Conservation (phyloP, 2,797 vertebrate genomes). For the Crenuchus spilurus region DNA sequence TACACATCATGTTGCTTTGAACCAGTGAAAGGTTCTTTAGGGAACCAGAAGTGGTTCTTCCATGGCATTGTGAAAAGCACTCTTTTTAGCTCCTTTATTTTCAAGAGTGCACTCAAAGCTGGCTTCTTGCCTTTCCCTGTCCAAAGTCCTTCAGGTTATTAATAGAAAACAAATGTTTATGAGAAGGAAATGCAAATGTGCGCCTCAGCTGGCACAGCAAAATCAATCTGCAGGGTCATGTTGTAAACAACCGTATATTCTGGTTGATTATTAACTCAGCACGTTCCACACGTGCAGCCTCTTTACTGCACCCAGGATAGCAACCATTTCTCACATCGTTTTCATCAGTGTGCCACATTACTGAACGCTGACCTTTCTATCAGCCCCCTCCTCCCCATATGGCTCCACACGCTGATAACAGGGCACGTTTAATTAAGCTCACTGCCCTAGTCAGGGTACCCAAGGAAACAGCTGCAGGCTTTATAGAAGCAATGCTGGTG, state of each 20-base stretch:
- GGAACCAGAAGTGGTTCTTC: not conserved
- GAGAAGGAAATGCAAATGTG: slow-evolving; percentile 6
- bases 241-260: slow-evolving; percentile 31
- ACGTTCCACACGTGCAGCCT: slow-evolving; percentile 1
- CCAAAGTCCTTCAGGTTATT: slow-evolving; percentile 19
- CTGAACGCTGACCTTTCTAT: not conserved
- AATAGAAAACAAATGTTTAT: not conserved
- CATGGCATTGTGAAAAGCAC: not conserved
- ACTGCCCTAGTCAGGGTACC: not conserved
- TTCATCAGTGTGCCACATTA: slow-evolving; percentile 7
- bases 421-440: slow-evolving; percentile 13
- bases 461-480: slow-evolving; percentile 14
- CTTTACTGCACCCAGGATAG: slow-evolving; percentile 17
- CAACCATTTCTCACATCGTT: not conserved
- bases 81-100: not conserved
- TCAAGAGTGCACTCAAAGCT: not conserved
- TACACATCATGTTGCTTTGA: no score
- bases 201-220: slow-evolving; percentile 3
- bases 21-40: not conserved
- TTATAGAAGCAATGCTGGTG: not conserved
- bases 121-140: not conserved
- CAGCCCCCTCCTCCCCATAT: not conserved
- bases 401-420: slow-evolving; percentile 11
- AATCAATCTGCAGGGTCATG: not conserved
- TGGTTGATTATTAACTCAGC: slow-evolving; percentile 40